Percentiles rank a stretch among this genome's conserved stretches.
Evolutionary conservation across 2,888 invertebrate genomes (phyloP).

Genomic region (Athalia circularis): DNA sequence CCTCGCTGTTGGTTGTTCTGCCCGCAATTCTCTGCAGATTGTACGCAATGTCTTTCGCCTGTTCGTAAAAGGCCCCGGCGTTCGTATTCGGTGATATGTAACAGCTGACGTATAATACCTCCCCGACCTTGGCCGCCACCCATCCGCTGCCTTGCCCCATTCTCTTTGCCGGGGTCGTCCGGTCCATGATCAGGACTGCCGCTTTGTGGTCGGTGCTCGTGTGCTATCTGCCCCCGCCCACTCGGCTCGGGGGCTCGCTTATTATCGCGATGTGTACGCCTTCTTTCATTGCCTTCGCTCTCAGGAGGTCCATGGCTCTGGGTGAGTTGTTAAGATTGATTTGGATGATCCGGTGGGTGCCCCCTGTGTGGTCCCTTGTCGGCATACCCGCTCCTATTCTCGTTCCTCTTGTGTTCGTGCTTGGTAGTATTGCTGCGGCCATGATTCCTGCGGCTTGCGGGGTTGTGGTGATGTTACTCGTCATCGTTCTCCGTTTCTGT

Average conservation of each 20-base stretch:
- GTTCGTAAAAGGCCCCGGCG: not conserved
- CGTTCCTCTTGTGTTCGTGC: not conserved
- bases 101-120: not conserved
- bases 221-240: constrained; percentile 1
- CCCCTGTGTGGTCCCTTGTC: not conserved
- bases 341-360: not conserved
- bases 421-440: not conserved
- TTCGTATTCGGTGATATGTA: not conserved
- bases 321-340: not conserved
- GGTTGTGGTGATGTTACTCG: too few species aligned
- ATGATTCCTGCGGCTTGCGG: too few species aligned
- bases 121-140: not conserved
- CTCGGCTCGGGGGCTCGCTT: not conserved
- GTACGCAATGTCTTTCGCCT: not conserved
- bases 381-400: not conserved
- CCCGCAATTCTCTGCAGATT: not conserved
- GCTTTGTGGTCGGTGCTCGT: not conserved
- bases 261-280: not conserved
- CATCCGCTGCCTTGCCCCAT: not conserved
- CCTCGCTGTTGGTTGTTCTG: not conserved
- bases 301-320: not conserved
- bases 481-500: too few species aligned
- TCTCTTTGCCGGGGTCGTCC: not conserved
- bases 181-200: not conserved
- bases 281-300: not conserved